A percentile compares a stretch with the other conserved stretches of the same genome.
phyloP scores from a whole-genome alignment of 2,888 invertebrate species.

The Liposcelis brunnea region DNA sequence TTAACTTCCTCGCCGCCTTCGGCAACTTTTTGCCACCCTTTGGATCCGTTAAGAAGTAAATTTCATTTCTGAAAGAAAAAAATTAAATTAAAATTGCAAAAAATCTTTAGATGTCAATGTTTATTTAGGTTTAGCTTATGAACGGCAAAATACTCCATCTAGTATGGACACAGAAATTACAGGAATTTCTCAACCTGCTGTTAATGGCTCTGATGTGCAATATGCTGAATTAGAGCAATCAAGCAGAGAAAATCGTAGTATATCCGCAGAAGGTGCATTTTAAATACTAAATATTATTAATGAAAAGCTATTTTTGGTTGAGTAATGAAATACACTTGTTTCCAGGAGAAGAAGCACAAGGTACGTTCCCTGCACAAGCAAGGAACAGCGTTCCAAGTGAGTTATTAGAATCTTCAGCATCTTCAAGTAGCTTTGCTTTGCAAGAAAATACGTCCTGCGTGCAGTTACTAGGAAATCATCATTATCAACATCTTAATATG shows the following conservation, averaged over 20 bases:
- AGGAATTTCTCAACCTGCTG: not conserved
- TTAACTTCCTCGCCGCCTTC: conserved; percentile 43
- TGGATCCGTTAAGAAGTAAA: conserved; percentile 33
- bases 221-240: too few species aligned
- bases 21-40: conserved; percentile 38
- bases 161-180: conserved; percentile 17
- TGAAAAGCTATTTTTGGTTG: too few species aligned
- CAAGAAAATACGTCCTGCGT: conserved; percentile 20
- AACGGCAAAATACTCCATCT: conserved; percentile 17
- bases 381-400: conserved; percentile 15
- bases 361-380: conserved; percentile 13
- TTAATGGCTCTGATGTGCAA: too few species aligned
- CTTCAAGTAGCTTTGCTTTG: conserved; percentile 19
- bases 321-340: too few species aligned
- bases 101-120: too few species aligned
- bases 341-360: conserved; percentile 1
- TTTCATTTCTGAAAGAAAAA: too few species aligned
- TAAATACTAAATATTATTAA: too few species aligned
- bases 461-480: conserved; percentile 18
- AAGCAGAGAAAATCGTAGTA: too few species aligned
- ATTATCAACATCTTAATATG: conserved; percentile 17
- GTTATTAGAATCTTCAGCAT: conserved; percentile 16
- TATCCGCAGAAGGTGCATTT: too few species aligned
- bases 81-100: conserved; percentile 3
- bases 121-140: conserved; percentile 17